Evolutionary conservation across 2,797 vertebrate species (phyloP), one percentile per base, ranked within the genome.

Genomic region (Fistularia tabacaria): DNA sequence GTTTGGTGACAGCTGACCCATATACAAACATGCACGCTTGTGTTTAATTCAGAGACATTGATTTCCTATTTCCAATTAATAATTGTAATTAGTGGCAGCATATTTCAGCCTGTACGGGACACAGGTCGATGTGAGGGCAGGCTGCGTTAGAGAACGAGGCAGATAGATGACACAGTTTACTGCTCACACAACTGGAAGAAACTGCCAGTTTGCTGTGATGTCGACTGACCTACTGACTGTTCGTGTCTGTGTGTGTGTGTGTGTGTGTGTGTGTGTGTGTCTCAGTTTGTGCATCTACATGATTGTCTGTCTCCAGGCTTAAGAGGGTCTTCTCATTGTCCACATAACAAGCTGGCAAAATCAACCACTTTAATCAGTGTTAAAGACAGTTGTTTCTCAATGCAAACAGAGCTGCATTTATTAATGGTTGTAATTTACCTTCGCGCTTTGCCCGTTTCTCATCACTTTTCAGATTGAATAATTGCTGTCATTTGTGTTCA

Each of bases 61-160:
- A 96, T 95, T 95, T 95, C 94, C 94, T 91, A 92, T 95, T 93
- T 94, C 86, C 93, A 95, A 97, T 96, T 94, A 95, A 96, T 96
- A 94, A 94, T 91, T 92, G 90, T 95, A 95, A 95, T 96, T 94
- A 95, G 93, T 89, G 91, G 90, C 89, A 82, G 92, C 91, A 87
- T 90, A 90, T 93, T 92, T 91, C 83, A 88, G 90, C 88, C 90
- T 74, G 76, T 65, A 77, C 74, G 85, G 64, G 88, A 65, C 62
- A 82, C 46, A 81, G 91, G 92, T 95, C 93, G 91, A 93, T 94
- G 88, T 81, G 58, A 13, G 38, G 69, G 67, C 67, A 82, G 43
- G 42, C 3, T 25, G 25, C 25, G 25, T 25, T 6, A 3, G 73
- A 76, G 86, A 71, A 54, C 66, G 78, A 90, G 77, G 87, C 87